A percentile compares a stretch with the other conserved stretches of the same genome.
Evolutionary conservation across 1,140 invertebrate genomes (phyloP).

Genomic region (Drosophila seguyi): DNA sequence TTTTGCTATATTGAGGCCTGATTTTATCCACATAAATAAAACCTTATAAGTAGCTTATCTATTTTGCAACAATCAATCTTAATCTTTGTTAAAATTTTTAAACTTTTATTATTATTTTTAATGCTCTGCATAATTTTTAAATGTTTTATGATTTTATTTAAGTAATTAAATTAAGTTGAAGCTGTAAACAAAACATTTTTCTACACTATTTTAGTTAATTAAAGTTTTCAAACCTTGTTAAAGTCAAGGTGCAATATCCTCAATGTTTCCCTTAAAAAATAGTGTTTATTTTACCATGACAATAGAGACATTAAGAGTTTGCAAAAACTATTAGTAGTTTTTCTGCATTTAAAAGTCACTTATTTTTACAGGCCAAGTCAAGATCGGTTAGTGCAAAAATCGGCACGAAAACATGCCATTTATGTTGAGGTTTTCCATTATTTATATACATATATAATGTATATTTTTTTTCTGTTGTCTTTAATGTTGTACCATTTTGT

Average conservation of each 20-base stretch:
- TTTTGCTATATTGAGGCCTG: too few relatives aligned
- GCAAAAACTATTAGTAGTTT: not conserved
- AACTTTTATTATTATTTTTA: not conserved
- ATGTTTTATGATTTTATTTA: not conserved
- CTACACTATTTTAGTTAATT: not conserved
- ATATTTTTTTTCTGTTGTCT: conserved; percentile 18
- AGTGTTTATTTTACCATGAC: conserved; percentile 1
- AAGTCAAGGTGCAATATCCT: not conserved
- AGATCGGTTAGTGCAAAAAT: conserved; percentile 7
- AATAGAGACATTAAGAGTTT: not conserved
- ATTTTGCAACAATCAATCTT: too few relatives aligned
- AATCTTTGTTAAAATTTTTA: too few relatives aligned
- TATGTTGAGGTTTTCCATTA: conserved; percentile 2
- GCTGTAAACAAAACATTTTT: not conserved
- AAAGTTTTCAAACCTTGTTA: not conserved
- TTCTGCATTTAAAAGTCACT: conserved; percentile 7
- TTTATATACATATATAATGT: not conserved
- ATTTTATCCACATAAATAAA: too few relatives aligned
- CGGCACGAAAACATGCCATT: conserved; percentile 4
- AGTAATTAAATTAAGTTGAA: too few relatives aligned
- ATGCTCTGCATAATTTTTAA: not conserved
- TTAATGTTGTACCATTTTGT: conserved; percentile 14
- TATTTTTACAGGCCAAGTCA: conserved; percentile 3
- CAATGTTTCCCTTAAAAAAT: not conserved
- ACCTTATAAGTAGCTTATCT: too few relatives aligned